Evolutionary conservation across 2,797 vertebrate genomes (phyloP), one percentile per base, ranked within the genome.

Genomic region (Ceryle rudis): DNA sequence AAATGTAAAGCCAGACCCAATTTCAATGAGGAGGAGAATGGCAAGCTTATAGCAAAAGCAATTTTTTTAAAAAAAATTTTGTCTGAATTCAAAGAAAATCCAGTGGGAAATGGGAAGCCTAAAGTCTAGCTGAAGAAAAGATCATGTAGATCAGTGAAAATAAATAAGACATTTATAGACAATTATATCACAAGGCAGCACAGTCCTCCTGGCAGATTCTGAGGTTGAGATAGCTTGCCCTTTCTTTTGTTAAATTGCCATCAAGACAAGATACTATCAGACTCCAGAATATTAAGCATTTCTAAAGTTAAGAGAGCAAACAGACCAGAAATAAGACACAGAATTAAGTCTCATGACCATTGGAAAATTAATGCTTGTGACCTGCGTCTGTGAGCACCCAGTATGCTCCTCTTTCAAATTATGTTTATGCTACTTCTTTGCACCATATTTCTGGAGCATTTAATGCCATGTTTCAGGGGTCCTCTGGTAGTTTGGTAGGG

Each of bases 191-290:
- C 14, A 19, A 10, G 51, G 29, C 51, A 93, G 19, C 3, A 0
- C 31, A 55, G 22, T 62, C 52, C 22, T 77, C 42, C 55, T 85
- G 25, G 28, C 10, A 89, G 44, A 62, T 77, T 92, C 70, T 58
- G 54, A 91, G 44, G 28, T 1, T 79, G 41, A 86, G 26, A 51
- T 54, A 82, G 3, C 42, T 85, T 82, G 60, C 52, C n/a, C 31
- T 84, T 81, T 66, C n/a, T 22, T 64, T 80, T 57, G 47, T 79
- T 85, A 85, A 70, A 73, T 92, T 80, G 79, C 52, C 20, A 37
- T 55, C n/a, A 72, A 77, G 39, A 17, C 28, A 47, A 46, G 46
- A 46, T 20, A 46, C 10, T 70, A 29, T 37, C 60, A 67, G 39
- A 15, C 19, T 85, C 42, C 28, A 62, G 28, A 70, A 73, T 88